Base-by-base conservation (phyloP, 2,888 invertebrate genomes). In the Uropetala carovei region DNA sequence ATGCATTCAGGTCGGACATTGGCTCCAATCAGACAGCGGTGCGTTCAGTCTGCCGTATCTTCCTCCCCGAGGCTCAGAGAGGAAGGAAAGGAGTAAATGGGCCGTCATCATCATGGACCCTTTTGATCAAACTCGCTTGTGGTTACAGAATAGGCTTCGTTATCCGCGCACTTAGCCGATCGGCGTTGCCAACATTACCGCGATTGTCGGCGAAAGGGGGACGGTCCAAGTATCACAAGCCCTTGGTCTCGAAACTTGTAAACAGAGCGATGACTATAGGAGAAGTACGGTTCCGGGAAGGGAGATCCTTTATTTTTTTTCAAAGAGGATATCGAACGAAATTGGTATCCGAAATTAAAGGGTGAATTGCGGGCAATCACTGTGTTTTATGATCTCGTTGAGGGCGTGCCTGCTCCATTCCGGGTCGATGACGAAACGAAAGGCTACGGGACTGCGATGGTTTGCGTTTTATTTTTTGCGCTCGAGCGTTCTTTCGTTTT, bases 1-100 rank as follows among this genome's bases (percentile, higher is more conserved):
- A 75, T 75, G 75, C 75, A 75, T 75, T 75, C 75, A 75, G 75
- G 75, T 75, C 75, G 75, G 75, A 75, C 75, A 75, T 75, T 75
- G 75, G 75, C 75, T 75, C 75, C 27, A 75, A 75, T 75, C 75
- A 75, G 75, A 75, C 75, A 27, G 75, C 22, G 75, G 11, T n/a
- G 22, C n/a, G n/a, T 16, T 7, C 14, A 64, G 64, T n/a, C 14
- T 64, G 68, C 22, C 68, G 75, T 22, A 75, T 75, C 75, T 75
- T 75, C 75, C 75, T 3, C 64, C 68, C 18, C 22, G 68, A 68
- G 75, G 75, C 75, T 5, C 3, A 43, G 75, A 27, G n/a, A 22
- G 22, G 18, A 75, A 75, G 75, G 75, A 75, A 27, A 13, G 22
- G 75, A 27, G 22, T 75, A 75, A 75, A 75, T 75, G 75, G 75